Base-by-base conservation (phyloP, 2,797 vertebrate species). In the Sebastes nivosus region DNA sequence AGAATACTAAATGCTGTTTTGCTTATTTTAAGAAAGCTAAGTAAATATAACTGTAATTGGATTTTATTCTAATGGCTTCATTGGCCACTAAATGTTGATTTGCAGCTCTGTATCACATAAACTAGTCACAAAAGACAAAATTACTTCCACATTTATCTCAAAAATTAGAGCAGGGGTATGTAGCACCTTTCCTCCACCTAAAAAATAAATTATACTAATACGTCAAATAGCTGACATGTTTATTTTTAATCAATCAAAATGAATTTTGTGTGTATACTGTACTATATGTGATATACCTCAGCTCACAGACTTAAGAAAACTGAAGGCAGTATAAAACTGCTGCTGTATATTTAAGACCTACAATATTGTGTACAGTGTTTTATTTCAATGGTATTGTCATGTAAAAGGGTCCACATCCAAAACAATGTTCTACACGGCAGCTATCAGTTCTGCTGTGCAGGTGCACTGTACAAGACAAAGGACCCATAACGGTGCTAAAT, bases 401-500 rank as follows among this genome's bases (percentile, higher is more conserved):
- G 12, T 52, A 20, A 67, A 75, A 59, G 38, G 52, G 9, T 64
- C 54, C 22, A 57, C 55, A 63, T 65, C 27, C 25, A 9, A 24
- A 57, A 70, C 67, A 25, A 61, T 18, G 11, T 38, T 67, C 25
- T 61, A 42, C 54, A 60, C 60, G 32, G 60, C 22, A 71, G 20
- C 55, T 38, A 64, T 75, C 59, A 68, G 75, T 75, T 75, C 34
- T 36, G 22, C 69, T 24, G 8, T 58, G 75, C 80, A 83, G 83
- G 72, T 84, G 83, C 77, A 72, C 20, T 20, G 66, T 63, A 54
- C 57, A 67, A 82, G 72, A 87, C 64, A 87, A 81, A 79, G 75
- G 81, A 78, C 29, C 77, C 38, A 59, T 73, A 58, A 88, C 69
- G 75, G 81, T 89, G 84, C 83, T 91, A 87, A 87, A 91, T 77